Base-by-base conservation (phyloP, 2,888 invertebrate genomes). In the Tiliacea citrago region DNA sequence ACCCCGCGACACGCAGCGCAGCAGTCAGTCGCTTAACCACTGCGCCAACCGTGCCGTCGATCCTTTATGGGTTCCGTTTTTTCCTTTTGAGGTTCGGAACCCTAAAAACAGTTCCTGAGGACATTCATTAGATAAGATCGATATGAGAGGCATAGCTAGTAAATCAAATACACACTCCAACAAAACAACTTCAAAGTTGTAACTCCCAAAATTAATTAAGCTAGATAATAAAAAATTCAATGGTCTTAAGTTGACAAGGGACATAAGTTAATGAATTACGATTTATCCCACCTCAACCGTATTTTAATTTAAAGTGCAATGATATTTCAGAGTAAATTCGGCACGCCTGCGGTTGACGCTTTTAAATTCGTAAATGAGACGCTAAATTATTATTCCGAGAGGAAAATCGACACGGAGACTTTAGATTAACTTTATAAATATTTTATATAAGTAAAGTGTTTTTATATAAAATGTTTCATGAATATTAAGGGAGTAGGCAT, bases 271-370 rank as follows among this genome's bases (percentile, higher is more conserved):
- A 66, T 72, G 42, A 75, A 66, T 66, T 58, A 71, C 74, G 60
- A 66, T 65, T 82, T 45, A 75, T 71, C 45, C 49, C 45, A 73
- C 69, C 67, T 83, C 61, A 2, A 10, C 3, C 21, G 47, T 58
- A 39, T 67, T 82, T 66, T 70, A 73, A 82, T 69, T 79, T 75
- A 65, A 70, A 82, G 47, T 83, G 80, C 71, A 76, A 53, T 68
- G 68, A 72, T 79, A 75, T 75, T 82, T 60, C 53, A 51, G 49
- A 55, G 55, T 10, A 24, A 79, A 24, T 77, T 63, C 35, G 58
- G 60, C 70, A 65, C 69, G 72, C 12, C 70, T 84, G 76, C 70
- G 76, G 69, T 70, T 82, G 79, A 84, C 82, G 53, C 70, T 76
- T 66, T 75, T 58, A 66, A 72, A 65, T 57, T 62, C 74, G 58